Evolutionary conservation across 2,888 invertebrate genomes (phyloP), one percentile per base, ranked within the genome.

Genomic region (Plagodis dolabraria): DNA sequence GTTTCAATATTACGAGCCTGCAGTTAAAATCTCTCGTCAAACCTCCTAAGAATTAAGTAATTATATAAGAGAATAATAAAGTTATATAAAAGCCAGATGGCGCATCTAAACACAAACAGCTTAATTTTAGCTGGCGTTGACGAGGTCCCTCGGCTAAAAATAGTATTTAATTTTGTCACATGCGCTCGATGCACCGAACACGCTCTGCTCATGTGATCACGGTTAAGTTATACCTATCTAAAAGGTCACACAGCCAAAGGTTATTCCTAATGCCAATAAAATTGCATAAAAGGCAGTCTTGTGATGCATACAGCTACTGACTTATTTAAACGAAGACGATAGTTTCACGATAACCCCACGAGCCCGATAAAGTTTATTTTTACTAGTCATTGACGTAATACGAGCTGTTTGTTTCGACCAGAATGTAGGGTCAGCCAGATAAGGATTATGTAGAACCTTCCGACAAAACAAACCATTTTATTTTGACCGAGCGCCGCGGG

Each of bases 351-450:
- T 82, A 76, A 76, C 76, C 76, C 69, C 60, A 70, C 74, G 64
- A 65, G 65, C 68, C 63, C 34, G 75, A 77, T 75, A 73, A 72
- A 52, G 62, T 64, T 59, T 75, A 72, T 79, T 77, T 80, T 77
- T 75, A 75, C 47, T 57, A 44, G 22, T 48, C 68, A 83, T 80
- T 84, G 80, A 84, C 82, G 82, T 81, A 83, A 80, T 73, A 72
- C 62, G 60, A 59, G 60, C 57, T 68, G 64, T 72, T 65, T 74
- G 67, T 70, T 65, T 53, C 65, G 59, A 67, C 58, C 53, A 58
- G 56, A 57, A 59, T 53, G 50, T 7, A 9, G 49, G 56, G 60
- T 60, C 60, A 53, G 22, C 35, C 22, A 11, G 56, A 59, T 56
- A 53, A 47, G 12, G 47, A 34, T 49, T 40, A 52, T 10, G 34